phyloP scores from a whole-genome alignment of 2,888 invertebrate genomes.

The Lamproptera curius region DNA sequence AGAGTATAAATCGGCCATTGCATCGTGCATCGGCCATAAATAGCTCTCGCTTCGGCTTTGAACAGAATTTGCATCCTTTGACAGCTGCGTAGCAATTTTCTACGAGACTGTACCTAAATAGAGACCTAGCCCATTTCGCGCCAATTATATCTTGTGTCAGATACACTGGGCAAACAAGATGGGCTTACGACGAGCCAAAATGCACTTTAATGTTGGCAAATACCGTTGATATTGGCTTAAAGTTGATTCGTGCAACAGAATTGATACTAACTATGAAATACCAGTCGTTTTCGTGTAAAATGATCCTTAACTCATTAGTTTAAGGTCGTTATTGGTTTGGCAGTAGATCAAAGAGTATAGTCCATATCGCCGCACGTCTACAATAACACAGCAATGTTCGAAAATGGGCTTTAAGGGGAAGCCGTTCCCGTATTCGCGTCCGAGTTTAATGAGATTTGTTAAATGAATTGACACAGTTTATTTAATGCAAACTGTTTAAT shows the following conservation, averaged over 20 bases:
- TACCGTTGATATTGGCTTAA: constrained; percentile 16
- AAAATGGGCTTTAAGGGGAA: constrained; percentile 57
- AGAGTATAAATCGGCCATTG: neutral
- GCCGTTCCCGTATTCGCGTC: constrained; percentile 20
- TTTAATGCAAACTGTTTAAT: neutral
- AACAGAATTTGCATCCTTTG: constrained; percentile 19
- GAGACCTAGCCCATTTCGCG: constrained; percentile 61
- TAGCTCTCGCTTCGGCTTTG: constrained; percentile 5
- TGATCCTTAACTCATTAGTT: constrained; percentile 34
- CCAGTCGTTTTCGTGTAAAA: constrained; percentile 35
- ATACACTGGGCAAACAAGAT: constrained; percentile 47
- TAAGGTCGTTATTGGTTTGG: constrained; percentile 38
- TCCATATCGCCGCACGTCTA: constrained; percentile 54
- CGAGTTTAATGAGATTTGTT: neutral
- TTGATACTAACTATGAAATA: constrained; percentile 42
- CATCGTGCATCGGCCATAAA: constrained; percentile 1
- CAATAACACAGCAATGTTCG: constrained; percentile 59
- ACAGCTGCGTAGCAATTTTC: constrained; percentile 34
- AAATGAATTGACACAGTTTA: neutral
- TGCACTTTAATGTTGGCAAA: neutral
- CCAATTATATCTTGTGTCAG: constrained; percentile 70
- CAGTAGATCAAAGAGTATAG: constrained; percentile 57
- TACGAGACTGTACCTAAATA: constrained; percentile 49
- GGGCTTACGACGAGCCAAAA: constrained; percentile 8
- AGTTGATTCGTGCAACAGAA: constrained; percentile 33